Evolutionary conservation across 2,113 vertebrate genomes (phyloP).

Genomic region (Dicerorhinus sumatrensis): DNA sequence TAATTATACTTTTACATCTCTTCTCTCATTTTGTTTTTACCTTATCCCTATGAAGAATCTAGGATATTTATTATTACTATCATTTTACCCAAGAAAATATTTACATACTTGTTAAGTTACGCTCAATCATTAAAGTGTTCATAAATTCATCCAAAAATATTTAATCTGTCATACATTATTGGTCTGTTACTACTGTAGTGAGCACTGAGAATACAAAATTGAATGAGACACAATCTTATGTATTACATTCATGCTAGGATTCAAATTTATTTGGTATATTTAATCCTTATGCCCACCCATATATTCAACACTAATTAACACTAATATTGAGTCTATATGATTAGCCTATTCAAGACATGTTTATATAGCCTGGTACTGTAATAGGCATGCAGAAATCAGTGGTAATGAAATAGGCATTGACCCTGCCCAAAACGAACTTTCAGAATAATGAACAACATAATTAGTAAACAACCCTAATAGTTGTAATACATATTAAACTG

Average conservation of each 20-base stretch:
- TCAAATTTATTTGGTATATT: background rate
- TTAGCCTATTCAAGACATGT: background rate
- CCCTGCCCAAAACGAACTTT: background rate
- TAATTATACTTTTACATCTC: background rate
- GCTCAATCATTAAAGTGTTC: too few relatives aligned
- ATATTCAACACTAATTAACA: background rate
- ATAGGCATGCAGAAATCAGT: background rate
- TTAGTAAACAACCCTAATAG: background rate
- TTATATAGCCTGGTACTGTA: background rate
- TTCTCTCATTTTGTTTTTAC: background rate
- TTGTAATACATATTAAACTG: background rate
- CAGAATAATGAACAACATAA: background rate
- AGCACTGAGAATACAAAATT: background rate
- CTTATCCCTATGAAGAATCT: background rate
- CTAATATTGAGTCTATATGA: background rate
- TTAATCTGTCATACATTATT: background rate
- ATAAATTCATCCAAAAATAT: background rate
- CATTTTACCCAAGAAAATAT: background rate
- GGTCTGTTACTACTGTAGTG: background rate
- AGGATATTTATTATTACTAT: background rate
- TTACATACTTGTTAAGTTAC: background rate
- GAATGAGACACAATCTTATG: background rate
- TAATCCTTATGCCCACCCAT: background rate
- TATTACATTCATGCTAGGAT: background rate
- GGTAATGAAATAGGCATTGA: background rate